A percentile compares a stretch with the other conserved stretches of the same genome.
Conservation (phyloP, 1,140 invertebrate species). For the Scaptomyza montana region DNA sequence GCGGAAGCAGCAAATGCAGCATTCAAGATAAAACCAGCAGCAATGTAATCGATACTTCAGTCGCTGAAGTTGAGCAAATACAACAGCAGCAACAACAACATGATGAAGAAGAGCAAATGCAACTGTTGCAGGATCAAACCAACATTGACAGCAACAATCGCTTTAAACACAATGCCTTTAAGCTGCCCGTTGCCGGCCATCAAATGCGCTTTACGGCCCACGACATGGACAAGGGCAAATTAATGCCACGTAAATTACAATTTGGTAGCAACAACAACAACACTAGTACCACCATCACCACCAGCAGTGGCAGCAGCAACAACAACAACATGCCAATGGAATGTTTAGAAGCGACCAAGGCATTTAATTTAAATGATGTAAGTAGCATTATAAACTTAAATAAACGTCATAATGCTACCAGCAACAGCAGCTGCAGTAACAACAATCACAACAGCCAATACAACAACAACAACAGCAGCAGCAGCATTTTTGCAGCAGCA, state of each 20-base stretch:
- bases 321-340: conserved; percentile 9
- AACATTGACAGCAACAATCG: conserved; percentile 42
- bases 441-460: conserved; percentile 26
- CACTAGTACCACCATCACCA: conserved; percentile 9
- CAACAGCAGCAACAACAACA: conserved; percentile 15
- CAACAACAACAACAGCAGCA: conserved; percentile 17
- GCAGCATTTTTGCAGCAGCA: conserved; percentile 20
- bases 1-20: conserved; percentile 7
- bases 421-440: conserved; percentile 46
- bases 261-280: conserved; percentile 16
- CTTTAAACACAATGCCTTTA: conserved; percentile 57
- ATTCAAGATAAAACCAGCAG: conserved; percentile 28
- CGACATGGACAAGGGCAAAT: conserved; percentile 20
- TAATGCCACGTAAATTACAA: conserved; percentile 40
- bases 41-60: conserved; percentile 11
- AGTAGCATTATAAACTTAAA: conserved; percentile 70
- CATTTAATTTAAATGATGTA: conserved; percentile 80
- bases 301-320: conserved; percentile 18
- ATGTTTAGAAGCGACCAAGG: conserved; percentile 32
- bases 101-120: conserved; percentile 19
- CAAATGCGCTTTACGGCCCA: conserved; percentile 28
- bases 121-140: conserved; percentile 23
- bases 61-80: conserved; percentile 9
- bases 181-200: conserved; percentile 42
- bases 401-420: conserved; percentile 72